Evolutionary conservation across 1,140 invertebrate species (phyloP), one percentile per base, ranked within the genome.

Genomic region (Eulimnadia texana): DNA sequence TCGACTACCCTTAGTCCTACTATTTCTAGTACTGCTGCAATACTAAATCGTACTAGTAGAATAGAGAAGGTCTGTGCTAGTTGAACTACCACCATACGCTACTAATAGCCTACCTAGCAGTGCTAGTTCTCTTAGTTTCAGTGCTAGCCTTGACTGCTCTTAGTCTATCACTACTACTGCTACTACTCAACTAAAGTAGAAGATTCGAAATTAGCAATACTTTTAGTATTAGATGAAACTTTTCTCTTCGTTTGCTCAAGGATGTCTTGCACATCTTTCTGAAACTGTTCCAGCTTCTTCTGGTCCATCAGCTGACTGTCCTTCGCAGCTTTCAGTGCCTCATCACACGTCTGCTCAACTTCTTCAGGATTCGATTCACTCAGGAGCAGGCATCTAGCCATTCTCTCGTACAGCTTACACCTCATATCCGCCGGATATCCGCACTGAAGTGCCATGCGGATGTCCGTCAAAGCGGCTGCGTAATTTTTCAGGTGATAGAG

Each of bases 331-430:
- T 57, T 33, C 3, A 57, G 3, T 3, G 24, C 24, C 47, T 20
- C 27, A 20, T 62, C 16, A n/a, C 28, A 27, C 2, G 9, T 22
- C 11, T 3, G 42, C 11, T 50, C 63, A 60, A 56, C 20, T 20
- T 42, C 16, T 1, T 54, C 33, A 0, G 24, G 16, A 2, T 16
- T 16, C 25, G 23, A 77, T 60, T 85, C 82, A 47, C 90, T 73
- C 2, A 83, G 83, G 57, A 88, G 74, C 47, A 86, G 78, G 70
- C 88, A 91, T 66, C 82, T 79, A 0, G 88, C 86, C 66, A 74
- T 81, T 64, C 89, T 78, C 64, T 90, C 86, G 55, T 82, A 78
- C 0, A 92, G 71, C 73, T 93, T 93, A 69, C 87, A 85, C 1
- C 77, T 71, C 16, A 90, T 71, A 56, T 86, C 79, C 60, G 79